A percentile compares a stretch with the other conserved stretches of the same genome.
phyloP scores from a whole-genome alignment of 1,140 invertebrate species.

The Druon quercuslanigerum region DNA sequence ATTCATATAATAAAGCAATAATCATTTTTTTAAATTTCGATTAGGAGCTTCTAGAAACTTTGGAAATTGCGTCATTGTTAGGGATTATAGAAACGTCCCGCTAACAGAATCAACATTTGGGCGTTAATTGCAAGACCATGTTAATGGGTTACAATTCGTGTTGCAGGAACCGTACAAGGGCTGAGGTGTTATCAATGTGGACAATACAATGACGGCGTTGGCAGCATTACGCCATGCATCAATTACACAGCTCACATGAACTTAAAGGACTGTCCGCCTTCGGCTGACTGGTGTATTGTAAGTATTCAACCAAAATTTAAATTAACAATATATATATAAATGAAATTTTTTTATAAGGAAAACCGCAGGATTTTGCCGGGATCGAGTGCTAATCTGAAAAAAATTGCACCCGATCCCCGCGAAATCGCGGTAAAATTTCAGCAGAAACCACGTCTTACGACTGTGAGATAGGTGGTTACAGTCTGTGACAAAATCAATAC shows the following conservation, averaged over 20 bases:
- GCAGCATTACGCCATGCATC: conserved; percentile 87
- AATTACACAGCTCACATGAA: conserved; percentile 82
- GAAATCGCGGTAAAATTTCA: no score
- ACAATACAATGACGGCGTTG: conserved; percentile 87
- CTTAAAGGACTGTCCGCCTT: conserved; percentile 80
- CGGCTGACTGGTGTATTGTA: conserved; percentile 83
- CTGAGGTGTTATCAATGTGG: conserved; percentile 86
- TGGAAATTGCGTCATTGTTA: neutral
- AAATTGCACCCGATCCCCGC: no score
- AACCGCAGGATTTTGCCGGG: no score
- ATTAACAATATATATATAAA: no score
- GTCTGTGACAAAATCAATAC: no score
- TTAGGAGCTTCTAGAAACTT: no score
- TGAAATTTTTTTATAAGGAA: no score
- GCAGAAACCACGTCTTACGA: no score
- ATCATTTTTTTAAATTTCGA: no score
- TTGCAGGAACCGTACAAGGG: conserved; percentile 69
- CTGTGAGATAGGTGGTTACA: no score
- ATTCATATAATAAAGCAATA: no score
- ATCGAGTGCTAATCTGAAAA: no score
- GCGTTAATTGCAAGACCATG: conserved; percentile 13
- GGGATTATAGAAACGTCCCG: neutral
- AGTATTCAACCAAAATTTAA: conserved; percentile 65
- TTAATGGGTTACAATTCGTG: conserved; percentile 36
- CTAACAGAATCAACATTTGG: neutral